These are phyloP conservation scores for Lichenostomus cassidix DNA, from an alignment of 2,113 vertebrate genomes.

Conservation along the genomic window DNA sequence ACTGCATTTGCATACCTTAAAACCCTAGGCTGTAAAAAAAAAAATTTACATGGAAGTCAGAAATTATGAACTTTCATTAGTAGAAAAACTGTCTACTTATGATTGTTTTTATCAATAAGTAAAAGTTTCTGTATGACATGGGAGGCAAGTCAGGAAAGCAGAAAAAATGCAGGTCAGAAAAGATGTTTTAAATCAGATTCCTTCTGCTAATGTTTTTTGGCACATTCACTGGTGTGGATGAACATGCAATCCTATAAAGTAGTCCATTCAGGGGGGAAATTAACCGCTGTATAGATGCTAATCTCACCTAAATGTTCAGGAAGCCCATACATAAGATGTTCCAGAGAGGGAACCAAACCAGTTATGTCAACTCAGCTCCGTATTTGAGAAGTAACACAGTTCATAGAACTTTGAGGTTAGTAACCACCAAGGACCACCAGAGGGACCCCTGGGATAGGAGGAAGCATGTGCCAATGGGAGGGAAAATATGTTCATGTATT, in stretches of 20 bases:
- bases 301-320: neutral
- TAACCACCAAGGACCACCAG: neutral
- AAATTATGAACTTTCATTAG: neutral
- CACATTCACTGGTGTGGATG: neutral
- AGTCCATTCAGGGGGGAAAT: neutral
- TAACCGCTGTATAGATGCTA: neutral
- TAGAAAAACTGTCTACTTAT: neutral
- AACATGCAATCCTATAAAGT: neutral
- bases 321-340: neutral
- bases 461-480: neutral
- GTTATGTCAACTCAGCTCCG: neutral
- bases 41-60: neutral
- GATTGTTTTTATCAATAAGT: neutral
- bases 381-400: neutral
- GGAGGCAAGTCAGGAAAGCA: neutral
- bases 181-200: neutral
- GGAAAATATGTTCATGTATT: neutral
- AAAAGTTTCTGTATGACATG: neutral
- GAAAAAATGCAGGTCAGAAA: neutral
- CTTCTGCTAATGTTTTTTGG: neutral
- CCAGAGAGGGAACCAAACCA: neutral
- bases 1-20: neutral
- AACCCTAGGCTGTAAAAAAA: neutral
- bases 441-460: neutral
- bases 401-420: neutral